Percentiles rank a stretch among this genome's conserved stretches.
Conservation (phyloP, 1,140 invertebrate genomes). For the Achatina immaculata region DNA sequence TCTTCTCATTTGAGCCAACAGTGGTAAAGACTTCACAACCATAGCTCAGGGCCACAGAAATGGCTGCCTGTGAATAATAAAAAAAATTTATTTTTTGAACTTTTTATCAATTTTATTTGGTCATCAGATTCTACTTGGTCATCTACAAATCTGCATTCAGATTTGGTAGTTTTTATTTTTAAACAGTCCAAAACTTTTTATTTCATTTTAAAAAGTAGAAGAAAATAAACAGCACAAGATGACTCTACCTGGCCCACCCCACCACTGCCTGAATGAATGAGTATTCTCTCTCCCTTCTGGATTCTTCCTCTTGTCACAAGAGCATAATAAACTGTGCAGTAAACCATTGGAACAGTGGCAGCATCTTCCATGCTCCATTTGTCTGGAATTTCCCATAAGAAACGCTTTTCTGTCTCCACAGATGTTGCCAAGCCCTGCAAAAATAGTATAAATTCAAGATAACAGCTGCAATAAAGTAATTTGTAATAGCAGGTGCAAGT, state of each 20-base stretch:
- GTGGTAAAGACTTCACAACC: conserved; percentile 79
- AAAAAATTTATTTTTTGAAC: no score
- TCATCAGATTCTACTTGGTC: no score
- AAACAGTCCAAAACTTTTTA: no score
- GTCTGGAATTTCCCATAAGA: conserved; percentile 91
- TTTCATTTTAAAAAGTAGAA: no score
- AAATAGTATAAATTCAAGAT: no score
- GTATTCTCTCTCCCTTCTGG: conserved; percentile 83
- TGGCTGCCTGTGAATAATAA: conserved; percentile 77
- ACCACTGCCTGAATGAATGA: conserved; percentile 95
- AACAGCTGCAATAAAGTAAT: no score
- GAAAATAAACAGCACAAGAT: no score
- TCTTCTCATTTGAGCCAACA: conserved; percentile 81
- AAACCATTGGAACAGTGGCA: conserved; percentile 94
- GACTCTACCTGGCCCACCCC: conserved; percentile 89
- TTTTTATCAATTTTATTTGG: no score
- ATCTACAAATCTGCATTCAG: no score
- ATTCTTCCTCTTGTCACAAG: conserved; percentile 87
- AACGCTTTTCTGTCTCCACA: conserved; percentile 84
- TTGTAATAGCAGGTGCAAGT: no score
- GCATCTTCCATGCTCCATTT: conserved; percentile 92
- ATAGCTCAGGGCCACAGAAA: conserved; percentile 88
- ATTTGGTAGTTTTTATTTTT: no score
- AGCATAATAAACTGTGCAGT: conserved; percentile 93
- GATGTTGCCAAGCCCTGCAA: conserved; percentile 85